Evolutionary conservation across 2,888 invertebrate genomes (phyloP), one percentile per base, ranked within the genome.

Genomic region (Epinotia ramella): DNA sequence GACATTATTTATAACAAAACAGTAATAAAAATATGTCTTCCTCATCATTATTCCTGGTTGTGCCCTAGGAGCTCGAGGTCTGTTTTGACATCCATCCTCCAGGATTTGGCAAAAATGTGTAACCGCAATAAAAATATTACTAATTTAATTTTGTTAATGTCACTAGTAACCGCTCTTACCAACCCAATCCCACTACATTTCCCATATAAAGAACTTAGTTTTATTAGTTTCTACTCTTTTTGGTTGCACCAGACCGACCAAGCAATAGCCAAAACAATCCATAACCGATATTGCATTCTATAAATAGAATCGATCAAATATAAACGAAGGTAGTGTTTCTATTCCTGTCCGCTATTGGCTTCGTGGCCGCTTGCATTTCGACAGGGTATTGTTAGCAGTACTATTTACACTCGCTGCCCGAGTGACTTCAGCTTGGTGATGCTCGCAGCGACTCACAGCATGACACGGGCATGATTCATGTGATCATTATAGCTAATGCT

Each of bases 381-480:
- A 59, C n/a, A 20, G 44, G 60, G 70, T 72, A 76, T 76, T 76
- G 76, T 76, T 67, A 76, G 74, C 59, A n/a, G 49, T 16, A 33
- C 62, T 76, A 76, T 76, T 71, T 66, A 62, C 62, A 44, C 71
- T 49, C 60, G 71, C 64, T 71, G 71, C 66, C 62, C 49, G 66
- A 65, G 65, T 57, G 53, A 20, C 70, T 63, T 70, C 28, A 66
- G 56, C 40, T 53, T 57, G 73, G 62, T 73, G 74, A 70, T 74
- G 64, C 72, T 73, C 16, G 46, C 40, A 24, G 64, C 44, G 68
- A 64, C 11, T 64, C n/a, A 28, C 64, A 59, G 20, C 49, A 28
- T 59, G 49, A 70, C 57, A 64, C 44, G 28, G 24, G 28, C 18
- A 59, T 74, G 64, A 70, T 64, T 64, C 69, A 70, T 60, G 28